Conservation (phyloP, 2,113 vertebrate genomes). For the Bostrychus sinensis region DNA sequence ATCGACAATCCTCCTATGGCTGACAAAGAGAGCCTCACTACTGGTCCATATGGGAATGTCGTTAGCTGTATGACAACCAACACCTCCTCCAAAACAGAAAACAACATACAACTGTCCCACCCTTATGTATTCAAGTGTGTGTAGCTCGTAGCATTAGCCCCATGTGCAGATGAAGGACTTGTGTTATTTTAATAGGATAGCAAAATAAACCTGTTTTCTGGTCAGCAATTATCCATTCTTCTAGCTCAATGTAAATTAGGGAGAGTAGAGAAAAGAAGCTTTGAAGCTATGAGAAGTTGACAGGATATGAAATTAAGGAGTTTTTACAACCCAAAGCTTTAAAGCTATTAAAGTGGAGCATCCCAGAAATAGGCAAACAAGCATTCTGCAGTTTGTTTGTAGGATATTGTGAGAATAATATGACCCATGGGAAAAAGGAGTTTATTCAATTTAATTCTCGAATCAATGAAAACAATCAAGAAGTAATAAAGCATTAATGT, state of each 20-base stretch:
- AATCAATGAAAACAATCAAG: conserved; percentile 4
- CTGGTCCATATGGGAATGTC: conserved; percentile 59
- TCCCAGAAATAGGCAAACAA: background rate
- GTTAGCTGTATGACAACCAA: conserved; percentile 51
- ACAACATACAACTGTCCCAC: conserved; percentile 32
- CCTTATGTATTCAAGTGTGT: conserved; percentile 36
- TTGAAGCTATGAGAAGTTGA: conserved; percentile 36
- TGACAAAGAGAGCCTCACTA: conserved; percentile 63
- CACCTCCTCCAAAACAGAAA: conserved; percentile 32
- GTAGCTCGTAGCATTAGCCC: conserved; percentile 57
- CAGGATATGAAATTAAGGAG: conserved; percentile 52
- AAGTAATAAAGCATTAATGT: conserved; percentile 1
- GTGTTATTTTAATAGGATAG: conserved; percentile 68
- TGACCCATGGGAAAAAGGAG: background rate
- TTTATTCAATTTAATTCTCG: conserved; percentile 1
- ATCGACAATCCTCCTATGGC: conserved; percentile 69
- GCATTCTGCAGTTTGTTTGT: background rate
- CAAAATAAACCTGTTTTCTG: conserved; percentile 70
- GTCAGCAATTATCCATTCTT: conserved; percentile 63
- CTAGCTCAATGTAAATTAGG: conserved; percentile 49
- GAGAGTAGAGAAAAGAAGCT: conserved; percentile 65
- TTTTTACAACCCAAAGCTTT: conserved; percentile 6
- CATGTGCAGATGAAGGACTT: conserved; percentile 51
- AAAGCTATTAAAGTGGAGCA: background rate
- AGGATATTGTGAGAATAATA: background rate